Percentiles rank a stretch among this genome's conserved stretches.
phyloP scores from a whole-genome alignment of 2,797 vertebrate genomes.

The Corythornis leucogaster region DNA sequence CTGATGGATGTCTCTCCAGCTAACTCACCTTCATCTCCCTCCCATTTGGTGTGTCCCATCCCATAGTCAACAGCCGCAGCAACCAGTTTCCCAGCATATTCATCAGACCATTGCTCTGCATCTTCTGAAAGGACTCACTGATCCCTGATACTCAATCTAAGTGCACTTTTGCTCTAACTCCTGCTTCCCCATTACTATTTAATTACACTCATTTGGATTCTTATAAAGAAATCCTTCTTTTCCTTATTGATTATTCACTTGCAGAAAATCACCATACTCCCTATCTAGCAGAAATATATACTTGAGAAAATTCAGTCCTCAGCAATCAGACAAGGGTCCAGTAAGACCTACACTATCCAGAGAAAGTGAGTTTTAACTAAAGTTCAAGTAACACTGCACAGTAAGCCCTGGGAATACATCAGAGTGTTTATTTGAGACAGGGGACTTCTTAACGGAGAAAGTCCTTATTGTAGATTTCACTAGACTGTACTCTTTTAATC shows the following conservation, averaged over 20 bases:
- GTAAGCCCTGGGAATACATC: conserved; percentile 12
- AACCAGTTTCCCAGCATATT: background rate
- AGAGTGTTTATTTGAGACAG: conserved; percentile 8
- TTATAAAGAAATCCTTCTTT: background rate
- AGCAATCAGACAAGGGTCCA: background rate
- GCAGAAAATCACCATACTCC: background rate
- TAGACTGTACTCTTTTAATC: background rate
- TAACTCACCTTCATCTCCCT: background rate
- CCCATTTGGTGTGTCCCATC: background rate
- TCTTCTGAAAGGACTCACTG: background rate
- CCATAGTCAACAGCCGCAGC: background rate
- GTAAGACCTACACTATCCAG: background rate
- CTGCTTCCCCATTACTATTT: background rate
- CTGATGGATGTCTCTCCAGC: background rate
- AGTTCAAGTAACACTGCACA: conserved; percentile 3
- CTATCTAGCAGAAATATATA: background rate
- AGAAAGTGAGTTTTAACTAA: conserved; percentile 24
- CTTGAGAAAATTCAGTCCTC: background rate
- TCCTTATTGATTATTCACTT: background rate
- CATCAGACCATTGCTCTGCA: background rate
- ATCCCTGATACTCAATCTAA: background rate
- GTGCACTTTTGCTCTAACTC: background rate
- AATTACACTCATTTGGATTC: background rate
- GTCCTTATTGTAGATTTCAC: conserved; percentile 7
- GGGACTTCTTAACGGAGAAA: conserved; percentile 26